Evolutionary conservation across 2,888 invertebrate species (phyloP), one percentile per base, ranked within the genome.

Genomic region (Lordiphosa fenestrarum): DNA sequence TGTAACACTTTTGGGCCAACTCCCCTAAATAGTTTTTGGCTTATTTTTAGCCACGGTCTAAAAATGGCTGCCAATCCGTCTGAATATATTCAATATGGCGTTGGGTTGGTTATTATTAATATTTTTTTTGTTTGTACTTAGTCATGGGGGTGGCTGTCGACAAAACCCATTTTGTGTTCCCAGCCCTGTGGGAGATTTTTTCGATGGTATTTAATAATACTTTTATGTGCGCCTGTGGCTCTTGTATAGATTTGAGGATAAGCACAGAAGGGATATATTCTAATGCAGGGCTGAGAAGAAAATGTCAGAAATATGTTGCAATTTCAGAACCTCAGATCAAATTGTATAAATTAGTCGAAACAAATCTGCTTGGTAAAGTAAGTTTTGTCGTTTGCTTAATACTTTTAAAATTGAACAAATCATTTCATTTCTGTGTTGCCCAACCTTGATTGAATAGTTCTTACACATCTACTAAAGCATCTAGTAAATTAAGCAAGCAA

Each of bases 1-100:
- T 84, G 83, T 83, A 75, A 70, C 71, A 71, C 71, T 80, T 82
- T 78, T 66, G 59, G 53, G 56, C 53, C 48, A 41, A 47, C 51
- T 62, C 57, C 61, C 60, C 54, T 33, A 40, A 49, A 64, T 55
- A 67, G 66, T 81, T 77, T 81, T 62, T 54, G 66, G 64, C 69
- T 71, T 83, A 83, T 85, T 83, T 83, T 83, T 83, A 81, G 82
- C 53, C 53, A 38, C 15, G 42, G 37, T 66, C 83, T 84, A 84
- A 83, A 85, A 83, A 85, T 83, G 85, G 84, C 82, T 51, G 63
- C 53, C 60, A 52, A 58, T 53, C 63, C 6, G 38, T 21, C 48
- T 38, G 54, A 66, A 72, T 61, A 36, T 61, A 65, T 71, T 66
- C 73, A 80, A 77, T 71, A 77, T 77, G 76, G 76, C 71, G 71